Evolutionary conservation across 2,888 invertebrate genomes (phyloP), one percentile per base, ranked within the genome.

Genomic region (Pseudeuparius sepicola): DNA sequence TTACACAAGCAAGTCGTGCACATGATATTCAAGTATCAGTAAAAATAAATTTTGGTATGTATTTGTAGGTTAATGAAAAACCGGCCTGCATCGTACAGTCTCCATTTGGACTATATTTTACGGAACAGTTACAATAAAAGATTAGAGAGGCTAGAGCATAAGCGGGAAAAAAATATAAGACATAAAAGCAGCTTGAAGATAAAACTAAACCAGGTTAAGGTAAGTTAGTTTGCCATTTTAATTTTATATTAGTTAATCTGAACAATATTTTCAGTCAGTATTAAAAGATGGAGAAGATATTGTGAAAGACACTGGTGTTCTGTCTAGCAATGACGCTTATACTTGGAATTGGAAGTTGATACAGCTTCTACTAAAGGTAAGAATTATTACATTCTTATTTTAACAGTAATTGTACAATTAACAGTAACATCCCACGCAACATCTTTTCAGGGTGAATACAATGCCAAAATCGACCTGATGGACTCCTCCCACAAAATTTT

Each of bases 291-390:
- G 53, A 3, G 58, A 81, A 53, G 75, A 73, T 47, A 62, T 78
- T 42, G 72, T 93, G 11, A 77, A 79, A 51, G 85, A 89, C 46
- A 83, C 88, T 2, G 75, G 82, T 44, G 90, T 94, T 3, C 67
- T 89, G 49, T 68, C 72, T 36, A 74, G 77, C 38, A 82, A 85
- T 48, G 89, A 89, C 52, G 82, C 82, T 3, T 75, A 75, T 38
- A 72, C 76, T 1, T 94, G 94, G 94, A 83, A 93, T 57, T 94
- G 93, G 93, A 82, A 85, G 50, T 71, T 88, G n/a, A 80, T 94
- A 41, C 71, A 81, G 41, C 78, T 85, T 24, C 73, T 89, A 51
- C 65, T 90, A 15, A 82, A 80, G 71, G 84, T 82, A 64, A 41
- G n/a, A n/a, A n/a, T n/a, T n/a, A n/a, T n/a, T 26, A 27, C 24